These are phyloP conservation scores for Syrrhaptes paradoxus DNA, from an alignment of 2,113 vertebrate genomes.

Conservation along the genomic window DNA sequence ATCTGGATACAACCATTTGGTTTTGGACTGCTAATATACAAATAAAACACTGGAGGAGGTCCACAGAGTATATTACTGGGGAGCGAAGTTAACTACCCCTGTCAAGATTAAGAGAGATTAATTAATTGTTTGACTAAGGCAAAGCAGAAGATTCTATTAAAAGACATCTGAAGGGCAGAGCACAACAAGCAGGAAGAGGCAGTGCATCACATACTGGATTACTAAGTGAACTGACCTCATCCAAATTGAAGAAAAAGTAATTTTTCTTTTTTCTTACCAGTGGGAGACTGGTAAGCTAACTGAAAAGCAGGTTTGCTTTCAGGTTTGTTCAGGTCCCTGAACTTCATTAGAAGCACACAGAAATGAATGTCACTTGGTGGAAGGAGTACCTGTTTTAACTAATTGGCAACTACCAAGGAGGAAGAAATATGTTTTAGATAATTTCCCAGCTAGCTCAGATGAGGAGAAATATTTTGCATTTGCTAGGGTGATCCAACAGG, in stretches of 20 bases:
- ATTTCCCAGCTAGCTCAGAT: background rate
- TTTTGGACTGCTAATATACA: background rate
- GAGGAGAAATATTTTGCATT: background rate
- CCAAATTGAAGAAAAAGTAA: background rate
- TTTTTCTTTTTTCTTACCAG: background rate
- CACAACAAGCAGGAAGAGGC: background rate
- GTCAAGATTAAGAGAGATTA: constrained; percentile 27
- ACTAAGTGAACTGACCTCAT: background rate
- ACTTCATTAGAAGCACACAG: background rate
- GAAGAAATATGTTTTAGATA: background rate
- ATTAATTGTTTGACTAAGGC: background rate
- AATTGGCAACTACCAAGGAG: background rate
- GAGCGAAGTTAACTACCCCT: background rate
- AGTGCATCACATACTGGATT: background rate
- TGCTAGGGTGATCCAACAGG: background rate
- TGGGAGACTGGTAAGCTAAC: background rate
- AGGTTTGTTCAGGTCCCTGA: background rate
- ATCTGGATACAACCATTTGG: background rate
- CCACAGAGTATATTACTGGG: background rate
- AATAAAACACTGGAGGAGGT: constrained; percentile 7
- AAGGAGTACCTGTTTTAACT: background rate
- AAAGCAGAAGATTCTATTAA: background rate
- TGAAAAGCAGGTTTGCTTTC: background rate
- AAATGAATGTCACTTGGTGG: background rate
- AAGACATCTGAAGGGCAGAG: background rate